Evolutionary conservation across 1,140 invertebrate genomes (phyloP).

Genomic region (Magallana angulata): DNA sequence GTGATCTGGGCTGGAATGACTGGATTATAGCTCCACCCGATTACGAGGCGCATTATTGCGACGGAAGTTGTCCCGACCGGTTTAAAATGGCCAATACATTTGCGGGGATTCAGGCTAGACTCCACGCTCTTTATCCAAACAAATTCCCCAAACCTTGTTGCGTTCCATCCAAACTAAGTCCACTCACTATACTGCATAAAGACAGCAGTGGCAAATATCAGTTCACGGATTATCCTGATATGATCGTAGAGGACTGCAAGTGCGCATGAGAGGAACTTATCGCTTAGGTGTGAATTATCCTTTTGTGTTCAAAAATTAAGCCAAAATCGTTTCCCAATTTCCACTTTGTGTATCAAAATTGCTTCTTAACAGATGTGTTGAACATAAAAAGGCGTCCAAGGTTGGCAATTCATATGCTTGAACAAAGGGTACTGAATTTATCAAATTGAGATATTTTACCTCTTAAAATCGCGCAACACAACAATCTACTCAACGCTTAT

Average conservation of each 20-base stretch:
- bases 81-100: constrained; percentile 75
- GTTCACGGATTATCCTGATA: constrained; percentile 63
- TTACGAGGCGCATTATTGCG: constrained; percentile 73
- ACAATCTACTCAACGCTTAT: constrained; percentile 22
- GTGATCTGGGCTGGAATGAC: constrained; percentile 72
- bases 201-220: constrained; percentile 52
- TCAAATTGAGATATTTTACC: not conserved
- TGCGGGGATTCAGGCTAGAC: constrained; percentile 69
- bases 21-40: constrained; percentile 72
- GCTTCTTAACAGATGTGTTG: not conserved
- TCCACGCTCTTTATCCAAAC: constrained; percentile 67
- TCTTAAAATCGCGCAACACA: not conserved
- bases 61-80: constrained; percentile 70
- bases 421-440: constrained; percentile 19
- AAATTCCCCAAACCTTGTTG: constrained; percentile 62
- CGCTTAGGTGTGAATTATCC: constrained; percentile 23
- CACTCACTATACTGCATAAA: constrained; percentile 63
- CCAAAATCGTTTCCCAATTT: not conserved
- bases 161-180: constrained; percentile 60
- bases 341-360: not conserved
- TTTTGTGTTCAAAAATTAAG: constrained; percentile 32
- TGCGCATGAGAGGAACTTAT: constrained; percentile 52
- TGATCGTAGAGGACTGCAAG: constrained; percentile 64
- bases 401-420: not conserved
- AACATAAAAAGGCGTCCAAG: not conserved